Conservation (phyloP, 2,888 invertebrate genomes). For the Apotomis turbidana region DNA sequence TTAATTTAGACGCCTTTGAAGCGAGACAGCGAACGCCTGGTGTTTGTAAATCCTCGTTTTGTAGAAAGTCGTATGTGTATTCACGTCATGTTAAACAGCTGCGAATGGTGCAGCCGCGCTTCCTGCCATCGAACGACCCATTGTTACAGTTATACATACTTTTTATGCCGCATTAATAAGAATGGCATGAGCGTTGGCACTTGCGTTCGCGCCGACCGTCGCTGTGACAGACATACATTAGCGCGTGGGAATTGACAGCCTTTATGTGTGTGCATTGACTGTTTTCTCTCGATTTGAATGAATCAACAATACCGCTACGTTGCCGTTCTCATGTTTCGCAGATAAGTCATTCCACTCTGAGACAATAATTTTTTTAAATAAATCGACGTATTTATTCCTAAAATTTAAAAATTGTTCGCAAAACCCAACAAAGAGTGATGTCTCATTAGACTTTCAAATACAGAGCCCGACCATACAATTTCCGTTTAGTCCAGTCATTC, state of each 20-base stretch:
- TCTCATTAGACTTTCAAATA: constrained; percentile 38
- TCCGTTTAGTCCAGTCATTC: constrained; percentile 39
- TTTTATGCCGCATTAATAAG: constrained; percentile 66
- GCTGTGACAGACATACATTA: constrained; percentile 52
- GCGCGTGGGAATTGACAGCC: constrained; percentile 51
- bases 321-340: constrained; percentile 10
- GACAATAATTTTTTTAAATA: constrained; percentile 3
- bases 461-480: constrained; percentile 22
- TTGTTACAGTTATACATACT: constrained; percentile 67
- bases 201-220: constrained; percentile 44
- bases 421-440: constrained; percentile 24
- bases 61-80: constrained; percentile 40
- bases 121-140: constrained; percentile 74
- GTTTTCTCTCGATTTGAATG: constrained; percentile 38
- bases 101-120: constrained; percentile 66
- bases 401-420: constrained; percentile 4
- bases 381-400: not conserved
- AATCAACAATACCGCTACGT: constrained; percentile 35
- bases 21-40: constrained; percentile 11
- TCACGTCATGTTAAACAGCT: constrained; percentile 58
- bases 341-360: not conserved
- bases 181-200: constrained; percentile 52
- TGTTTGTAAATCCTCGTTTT: constrained; percentile 38
- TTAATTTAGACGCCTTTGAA: constrained; percentile 28
- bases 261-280: constrained; percentile 44